Evolutionary conservation across 1,140 invertebrate species (phyloP).

Genomic region (Drosophila triauraria): DNA sequence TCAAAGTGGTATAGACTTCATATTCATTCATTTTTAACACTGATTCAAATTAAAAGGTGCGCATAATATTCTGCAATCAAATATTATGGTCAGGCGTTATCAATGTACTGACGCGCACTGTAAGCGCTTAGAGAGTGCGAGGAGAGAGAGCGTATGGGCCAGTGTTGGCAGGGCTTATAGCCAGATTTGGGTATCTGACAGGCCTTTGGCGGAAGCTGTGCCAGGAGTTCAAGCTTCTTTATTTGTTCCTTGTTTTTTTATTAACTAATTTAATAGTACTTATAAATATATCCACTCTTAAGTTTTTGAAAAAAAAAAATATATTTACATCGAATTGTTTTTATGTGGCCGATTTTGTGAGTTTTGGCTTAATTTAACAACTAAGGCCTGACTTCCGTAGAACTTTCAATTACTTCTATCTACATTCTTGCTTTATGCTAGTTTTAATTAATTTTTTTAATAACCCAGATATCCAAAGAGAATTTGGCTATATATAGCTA

Average conservation of each 20-base stretch:
- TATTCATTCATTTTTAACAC: neutral
- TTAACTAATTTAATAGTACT: no score
- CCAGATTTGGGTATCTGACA: neutral
- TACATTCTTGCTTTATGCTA: no score
- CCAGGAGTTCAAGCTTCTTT: neutral
- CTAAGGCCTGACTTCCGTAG: no score
- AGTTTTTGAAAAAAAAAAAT: no score
- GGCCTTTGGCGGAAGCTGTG: neutral
- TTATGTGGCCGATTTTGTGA: no score
- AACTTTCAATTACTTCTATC: no score
- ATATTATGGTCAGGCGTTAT: neutral
- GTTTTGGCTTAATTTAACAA: no score
- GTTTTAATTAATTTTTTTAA: no score
- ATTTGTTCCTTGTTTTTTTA: no score
- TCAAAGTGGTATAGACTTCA: no score
- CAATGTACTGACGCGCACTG: slow-evolving; percentile 17
- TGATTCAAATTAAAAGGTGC: neutral
- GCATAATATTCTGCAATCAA: slow-evolving; percentile 7
- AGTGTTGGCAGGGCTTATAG: neutral
- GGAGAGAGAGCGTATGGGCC: neutral
- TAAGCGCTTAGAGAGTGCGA: slow-evolving; percentile 10
- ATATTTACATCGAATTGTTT: no score
- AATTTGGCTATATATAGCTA: neutral
- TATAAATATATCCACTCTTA: no score
- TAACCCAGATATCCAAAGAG: neutral